These are phyloP conservation scores for Orientallactaga sibirica DNA, from an alignment of 2,797 vertebrate genomes.

Conservation along the genomic window DNA sequence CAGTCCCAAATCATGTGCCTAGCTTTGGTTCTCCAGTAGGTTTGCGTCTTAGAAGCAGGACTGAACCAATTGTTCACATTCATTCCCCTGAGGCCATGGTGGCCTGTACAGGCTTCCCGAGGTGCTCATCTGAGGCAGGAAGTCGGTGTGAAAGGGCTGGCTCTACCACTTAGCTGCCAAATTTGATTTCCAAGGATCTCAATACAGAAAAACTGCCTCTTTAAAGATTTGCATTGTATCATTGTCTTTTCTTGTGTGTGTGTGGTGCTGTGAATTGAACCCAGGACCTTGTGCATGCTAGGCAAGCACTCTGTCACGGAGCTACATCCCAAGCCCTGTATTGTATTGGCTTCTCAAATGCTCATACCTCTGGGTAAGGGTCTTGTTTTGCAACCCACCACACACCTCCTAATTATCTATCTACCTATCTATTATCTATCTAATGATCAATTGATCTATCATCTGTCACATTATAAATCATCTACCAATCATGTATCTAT, in stretches of 20 bases:
- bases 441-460: background rate
- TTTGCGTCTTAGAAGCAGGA: background rate
- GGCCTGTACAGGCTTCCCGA: background rate
- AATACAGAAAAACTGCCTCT: background rate
- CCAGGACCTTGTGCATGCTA: background rate
- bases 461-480: background rate
- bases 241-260: background rate
- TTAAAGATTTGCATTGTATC: background rate
- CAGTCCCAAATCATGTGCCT: background rate
- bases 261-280: background rate
- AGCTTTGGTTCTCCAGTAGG: background rate
- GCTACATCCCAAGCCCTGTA: no score
- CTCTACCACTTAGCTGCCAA: constrained; percentile 2
- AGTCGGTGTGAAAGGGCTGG: background rate
- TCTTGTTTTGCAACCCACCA: background rate
- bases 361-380: background rate
- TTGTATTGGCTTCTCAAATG: constrained; percentile 24
- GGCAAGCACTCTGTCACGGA: background rate
- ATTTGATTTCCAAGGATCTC: constrained; percentile 13
- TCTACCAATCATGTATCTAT: background rate
- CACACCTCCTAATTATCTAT: background rate
- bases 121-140: background rate
- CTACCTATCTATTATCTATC: background rate
- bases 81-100: background rate
- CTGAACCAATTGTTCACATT: background rate